Evolutionary conservation across 2,113 vertebrate species (phyloP).

Genomic region (Sorex araneus): DNA sequence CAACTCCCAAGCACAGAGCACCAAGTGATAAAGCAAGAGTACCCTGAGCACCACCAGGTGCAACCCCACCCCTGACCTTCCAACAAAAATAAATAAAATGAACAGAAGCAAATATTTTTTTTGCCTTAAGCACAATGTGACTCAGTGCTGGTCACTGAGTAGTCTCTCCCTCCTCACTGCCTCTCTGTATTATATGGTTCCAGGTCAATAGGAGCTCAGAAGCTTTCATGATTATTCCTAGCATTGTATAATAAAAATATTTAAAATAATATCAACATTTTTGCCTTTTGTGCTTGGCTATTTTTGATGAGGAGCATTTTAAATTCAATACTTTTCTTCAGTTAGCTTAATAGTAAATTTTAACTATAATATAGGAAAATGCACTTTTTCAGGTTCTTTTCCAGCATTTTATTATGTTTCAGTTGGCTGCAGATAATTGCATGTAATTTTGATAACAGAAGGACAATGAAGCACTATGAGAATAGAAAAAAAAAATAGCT

Average conservation of each 20-base stretch:
- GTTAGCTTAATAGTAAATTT: constrained; percentile 8
- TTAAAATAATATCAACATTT: not conserved
- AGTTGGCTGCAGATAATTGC: not conserved
- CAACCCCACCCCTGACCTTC: too few relatives aligned
- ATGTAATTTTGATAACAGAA: not conserved
- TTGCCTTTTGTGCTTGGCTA: constrained; percentile 12
- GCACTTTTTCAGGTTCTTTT: not conserved
- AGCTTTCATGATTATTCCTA: not conserved
- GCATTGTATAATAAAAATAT: not conserved
- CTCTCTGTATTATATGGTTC: not conserved
- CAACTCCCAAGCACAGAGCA: too few relatives aligned
- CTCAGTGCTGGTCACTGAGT: not conserved
- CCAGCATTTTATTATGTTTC: constrained; percentile 24
- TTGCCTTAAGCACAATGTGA: not conserved
- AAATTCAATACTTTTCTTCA: constrained; percentile 22
- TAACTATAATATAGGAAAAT: not conserved
- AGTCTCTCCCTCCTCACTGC: not conserved
- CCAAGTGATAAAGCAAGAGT: too few relatives aligned
- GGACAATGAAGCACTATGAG: too few relatives aligned
- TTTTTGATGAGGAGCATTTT: constrained; percentile 18
- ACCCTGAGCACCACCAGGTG: too few relatives aligned
- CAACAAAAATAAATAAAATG: too few relatives aligned
- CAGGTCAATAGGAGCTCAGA: not conserved
- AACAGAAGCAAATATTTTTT: not conserved
- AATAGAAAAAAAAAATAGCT: not conserved